These are phyloP conservation scores for Labeo catla DNA, from an alignment of 2,113 vertebrate species.

Conservation along the genomic window DNA sequence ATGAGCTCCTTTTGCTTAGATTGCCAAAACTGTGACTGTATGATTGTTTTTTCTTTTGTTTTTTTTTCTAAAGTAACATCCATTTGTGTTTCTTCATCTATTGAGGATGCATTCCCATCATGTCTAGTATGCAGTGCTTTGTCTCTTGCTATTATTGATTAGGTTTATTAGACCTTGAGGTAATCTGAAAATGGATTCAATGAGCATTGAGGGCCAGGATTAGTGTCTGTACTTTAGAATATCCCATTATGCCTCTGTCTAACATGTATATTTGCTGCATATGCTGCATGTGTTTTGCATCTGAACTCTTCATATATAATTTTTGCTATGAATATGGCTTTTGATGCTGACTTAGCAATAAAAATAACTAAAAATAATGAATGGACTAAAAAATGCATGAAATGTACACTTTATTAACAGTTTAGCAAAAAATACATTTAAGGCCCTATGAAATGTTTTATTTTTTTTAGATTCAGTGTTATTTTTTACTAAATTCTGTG, in stretches of 20 bases:
- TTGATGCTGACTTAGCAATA: no score
- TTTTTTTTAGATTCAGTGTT: no score
- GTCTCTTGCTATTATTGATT: slow-evolving; percentile 57
- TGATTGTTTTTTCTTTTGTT: not conserved
- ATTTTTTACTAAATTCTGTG: no score
- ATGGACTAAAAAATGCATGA: no score
- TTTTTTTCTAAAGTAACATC: not conserved
- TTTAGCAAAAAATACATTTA: no score
- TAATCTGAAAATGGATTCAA: slow-evolving; percentile 44
- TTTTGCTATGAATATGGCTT: no score
- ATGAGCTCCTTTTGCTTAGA: not conserved
- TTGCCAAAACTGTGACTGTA: not conserved
- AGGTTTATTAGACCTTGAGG: slow-evolving; percentile 61
- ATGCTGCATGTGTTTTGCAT: no score
- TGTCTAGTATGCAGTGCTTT: not conserved
- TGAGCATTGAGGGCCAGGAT: slow-evolving; percentile 12
- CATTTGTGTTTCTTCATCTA: not conserved
- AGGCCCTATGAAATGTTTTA: no score
- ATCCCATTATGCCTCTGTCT: not conserved
- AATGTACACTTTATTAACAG: no score
- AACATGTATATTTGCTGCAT: not conserved
- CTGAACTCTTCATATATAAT: no score
- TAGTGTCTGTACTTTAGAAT: not conserved
- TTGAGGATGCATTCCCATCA: not conserved
- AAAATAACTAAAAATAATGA: no score